Evolutionary conservation across 2,888 invertebrate species (phyloP).

Genomic region (Napeogenes sylphis): DNA sequence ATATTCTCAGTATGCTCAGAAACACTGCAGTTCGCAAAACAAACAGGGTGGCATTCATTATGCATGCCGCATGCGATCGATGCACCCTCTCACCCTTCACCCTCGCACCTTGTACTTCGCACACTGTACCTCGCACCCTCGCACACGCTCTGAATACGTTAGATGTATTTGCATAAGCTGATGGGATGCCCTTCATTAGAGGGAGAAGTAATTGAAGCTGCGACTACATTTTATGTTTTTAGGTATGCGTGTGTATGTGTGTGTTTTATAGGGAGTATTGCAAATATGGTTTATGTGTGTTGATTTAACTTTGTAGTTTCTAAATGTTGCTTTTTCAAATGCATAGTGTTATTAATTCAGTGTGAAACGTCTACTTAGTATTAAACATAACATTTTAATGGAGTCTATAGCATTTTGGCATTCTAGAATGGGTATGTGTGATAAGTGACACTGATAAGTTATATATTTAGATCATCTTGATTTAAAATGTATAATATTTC

Average conservation of each 20-base stretch:
- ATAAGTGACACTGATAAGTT: too few species aligned
- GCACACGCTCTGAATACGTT: constrained; percentile 33
- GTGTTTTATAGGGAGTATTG: too few species aligned
- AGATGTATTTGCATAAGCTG: constrained; percentile 40
- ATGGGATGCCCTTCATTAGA: constrained; percentile 34
- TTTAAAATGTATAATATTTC: too few species aligned
- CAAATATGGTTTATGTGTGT: too few species aligned
- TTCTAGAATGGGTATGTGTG: too few species aligned
- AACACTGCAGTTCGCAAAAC: constrained; percentile 12
- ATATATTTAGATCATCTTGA: too few species aligned
- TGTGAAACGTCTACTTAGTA: neutral
- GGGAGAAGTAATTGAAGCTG: constrained; percentile 29
- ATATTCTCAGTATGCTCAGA: neutral
- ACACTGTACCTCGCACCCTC: constrained; percentile 16
- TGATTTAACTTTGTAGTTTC: too few species aligned
- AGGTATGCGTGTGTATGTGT: neutral
- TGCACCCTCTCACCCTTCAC: constrained; percentile 32
- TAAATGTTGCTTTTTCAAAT: too few species aligned
- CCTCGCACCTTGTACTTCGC: constrained; percentile 12
- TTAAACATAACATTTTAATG: neutral
- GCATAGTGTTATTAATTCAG: too few species aligned
- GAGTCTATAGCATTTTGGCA: too few species aligned
- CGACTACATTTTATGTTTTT: constrained; percentile 5
- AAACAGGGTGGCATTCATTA: constrained; percentile 25
- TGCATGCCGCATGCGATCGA: constrained; percentile 34